Evolutionary conservation across 1,140 invertebrate species (phyloP).

Genomic region (Proctacanthus coquilletti): DNA sequence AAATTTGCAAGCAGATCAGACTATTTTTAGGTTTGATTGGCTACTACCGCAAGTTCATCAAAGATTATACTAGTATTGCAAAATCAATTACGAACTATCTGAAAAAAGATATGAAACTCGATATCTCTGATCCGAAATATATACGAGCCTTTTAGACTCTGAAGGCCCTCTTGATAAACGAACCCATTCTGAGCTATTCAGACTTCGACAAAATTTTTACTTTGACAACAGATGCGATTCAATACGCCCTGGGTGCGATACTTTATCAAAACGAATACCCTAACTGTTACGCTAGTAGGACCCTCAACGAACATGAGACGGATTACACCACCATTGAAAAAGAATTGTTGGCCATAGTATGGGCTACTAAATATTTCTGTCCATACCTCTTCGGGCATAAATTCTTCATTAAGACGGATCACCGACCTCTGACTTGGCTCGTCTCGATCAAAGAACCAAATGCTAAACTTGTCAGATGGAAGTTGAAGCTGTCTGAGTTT

Average conservation of each 20-base stretch:
- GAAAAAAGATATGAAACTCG: neutral
- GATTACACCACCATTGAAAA: constrained; percentile 31
- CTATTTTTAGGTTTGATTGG: constrained; percentile 24
- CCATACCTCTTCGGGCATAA: too few relatives aligned
- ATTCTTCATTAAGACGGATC: too few relatives aligned
- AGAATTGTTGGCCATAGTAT: constrained; percentile 4
- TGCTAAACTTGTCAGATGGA: constrained; percentile 26
- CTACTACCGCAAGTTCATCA: constrained; percentile 22
- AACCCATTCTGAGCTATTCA: neutral
- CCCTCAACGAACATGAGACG: constrained; percentile 19
- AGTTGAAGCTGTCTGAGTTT: constrained; percentile 30
- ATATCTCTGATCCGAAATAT: neutral
- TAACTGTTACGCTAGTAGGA: constrained; percentile 18
- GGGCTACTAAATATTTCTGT: too few relatives aligned
- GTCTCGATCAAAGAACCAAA: constrained; percentile 31
- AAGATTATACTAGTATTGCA: constrained; percentile 14
- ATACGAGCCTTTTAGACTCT: neutral
- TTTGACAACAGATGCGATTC: constrained; percentile 7
- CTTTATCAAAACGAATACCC: constrained; percentile 14
- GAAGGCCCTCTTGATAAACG: neutral
- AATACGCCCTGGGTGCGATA: constrained; percentile 12
- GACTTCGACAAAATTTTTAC: constrained; percentile 3
- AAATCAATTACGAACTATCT: constrained; percentile 9
- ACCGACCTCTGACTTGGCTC: too few relatives aligned
- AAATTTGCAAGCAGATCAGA: constrained; percentile 24